A percentile compares a stretch with the other conserved stretches of the same genome.
Evolutionary conservation across 2,797 vertebrate genomes (phyloP).

Genomic region (Hirundo rustica): DNA sequence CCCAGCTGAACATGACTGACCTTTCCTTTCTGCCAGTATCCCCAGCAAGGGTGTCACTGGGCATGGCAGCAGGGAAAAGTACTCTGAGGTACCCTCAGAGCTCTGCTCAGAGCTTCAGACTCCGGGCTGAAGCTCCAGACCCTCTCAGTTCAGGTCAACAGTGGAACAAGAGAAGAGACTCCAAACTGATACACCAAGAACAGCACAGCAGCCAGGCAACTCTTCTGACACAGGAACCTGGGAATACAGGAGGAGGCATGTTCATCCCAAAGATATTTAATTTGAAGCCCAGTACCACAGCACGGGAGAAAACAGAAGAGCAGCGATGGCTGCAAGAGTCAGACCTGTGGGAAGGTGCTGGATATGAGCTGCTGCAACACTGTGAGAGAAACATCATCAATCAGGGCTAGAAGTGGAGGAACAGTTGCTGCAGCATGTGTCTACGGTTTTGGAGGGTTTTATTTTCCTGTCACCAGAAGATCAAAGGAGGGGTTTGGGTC

Average conservation of each 20-base stretch:
- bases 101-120: neutral
- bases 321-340: neutral
- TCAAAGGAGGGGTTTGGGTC: neutral
- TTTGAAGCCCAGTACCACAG: neutral
- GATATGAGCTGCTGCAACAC: neutral
- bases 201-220: neutral
- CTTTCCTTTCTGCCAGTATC: neutral
- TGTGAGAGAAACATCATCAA: neutral
- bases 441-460: neutral
- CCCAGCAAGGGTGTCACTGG: neutral
- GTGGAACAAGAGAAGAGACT: neutral
- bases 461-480: neutral
- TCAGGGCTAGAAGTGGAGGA: neutral
- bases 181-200: neutral
- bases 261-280: neutral
- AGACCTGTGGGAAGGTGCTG: neutral
- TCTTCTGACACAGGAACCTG: neutral
- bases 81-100: neutral
- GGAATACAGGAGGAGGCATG: neutral
- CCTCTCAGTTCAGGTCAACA: neutral
- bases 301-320: neutral
- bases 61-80: neutral
- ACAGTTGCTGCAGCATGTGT: accelerated
- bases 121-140: neutral
- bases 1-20: neutral